Base-by-base conservation (phyloP, 2,113 vertebrate species). In the Melierax canorus region DNA sequence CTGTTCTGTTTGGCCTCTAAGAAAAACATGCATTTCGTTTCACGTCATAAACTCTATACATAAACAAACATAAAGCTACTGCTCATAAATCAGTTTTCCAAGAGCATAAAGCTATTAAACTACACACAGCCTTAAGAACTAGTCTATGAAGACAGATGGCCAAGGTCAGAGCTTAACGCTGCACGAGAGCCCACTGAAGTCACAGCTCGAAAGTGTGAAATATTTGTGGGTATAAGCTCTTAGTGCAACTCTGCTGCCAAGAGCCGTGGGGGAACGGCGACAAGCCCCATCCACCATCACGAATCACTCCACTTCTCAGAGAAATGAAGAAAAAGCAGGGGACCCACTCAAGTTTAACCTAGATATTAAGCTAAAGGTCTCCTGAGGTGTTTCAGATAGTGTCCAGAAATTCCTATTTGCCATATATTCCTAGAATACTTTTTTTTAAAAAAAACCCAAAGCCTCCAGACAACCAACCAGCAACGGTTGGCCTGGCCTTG, bases 181-280 rank as follows among this genome's bases (percentile, higher is more conserved):
- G 55, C 9, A 3, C 0, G 2, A 83, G 21, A 88, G 13, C 15
- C 45, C 36, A 56, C 27, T n/a, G 63, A 73, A 72, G 9, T 73
- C 53, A 66, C 34, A 75, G 75, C 58, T 62, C 1, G 0, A 24
- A 79, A 62, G 15, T 3, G 14, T 1, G 5, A 69, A 86, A 29
- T 62, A 43, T 36, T 53, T 64, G 39, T 51, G 66, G 24, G 17
- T 38, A 45, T 50, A 24, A 81, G 15, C 10, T 43, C 56, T 30
- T 15, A 72, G 77, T 3, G 1, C 27, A 53, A n/a, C 51, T 29
- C 26, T 39, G 17, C 15, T 75, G 38, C 51, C 62, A 68, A 63
- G 73, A n/a, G 18, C 21, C 17, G 1, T 1, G 0, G 16, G 9
- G 9, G 9, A 80, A 51, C 0, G 1, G 48, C 0, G 0, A 13